Percentiles rank a stretch among this genome's conserved stretches.
Conservation (phyloP, 2,113 vertebrate species). For the Isurus oxyrinchus region DNA sequence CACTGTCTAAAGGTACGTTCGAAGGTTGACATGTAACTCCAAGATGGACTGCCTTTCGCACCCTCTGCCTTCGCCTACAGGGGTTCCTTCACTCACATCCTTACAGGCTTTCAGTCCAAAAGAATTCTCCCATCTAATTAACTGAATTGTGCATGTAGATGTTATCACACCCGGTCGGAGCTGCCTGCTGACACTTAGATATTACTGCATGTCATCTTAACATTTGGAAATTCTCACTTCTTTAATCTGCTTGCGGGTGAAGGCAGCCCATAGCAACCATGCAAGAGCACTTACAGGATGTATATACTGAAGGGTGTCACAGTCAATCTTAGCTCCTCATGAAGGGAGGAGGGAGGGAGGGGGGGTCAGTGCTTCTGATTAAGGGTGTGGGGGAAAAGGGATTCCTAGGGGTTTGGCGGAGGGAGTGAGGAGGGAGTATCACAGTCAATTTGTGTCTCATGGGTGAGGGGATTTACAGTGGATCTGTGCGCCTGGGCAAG, state of each 20-base stretch:
- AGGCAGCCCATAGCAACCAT: neutral
- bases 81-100: neutral
- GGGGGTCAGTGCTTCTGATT: neutral
- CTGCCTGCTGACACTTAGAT: constrained; percentile 4
- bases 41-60: neutral
- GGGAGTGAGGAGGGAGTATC: neutral
- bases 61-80: neutral
- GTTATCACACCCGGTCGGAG: neutral
- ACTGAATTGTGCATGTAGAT: constrained; percentile 1
- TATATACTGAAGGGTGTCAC: neutral
- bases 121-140: constrained; percentile 26
- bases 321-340: neutral
- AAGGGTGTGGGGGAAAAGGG: neutral
- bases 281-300: neutral
- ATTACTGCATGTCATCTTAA: constrained; percentile 14
- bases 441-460: neutral
- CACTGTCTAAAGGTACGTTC: neutral
- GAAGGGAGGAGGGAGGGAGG: neutral
- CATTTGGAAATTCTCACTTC: neutral
- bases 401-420: neutral
- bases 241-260: neutral
- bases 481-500: neutral
- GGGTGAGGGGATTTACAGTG: neutral
- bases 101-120: neutral
- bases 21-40: neutral